Evolutionary conservation across 1,140 invertebrate genomes (phyloP).

Genomic region (Drosophila nasuta): DNA sequence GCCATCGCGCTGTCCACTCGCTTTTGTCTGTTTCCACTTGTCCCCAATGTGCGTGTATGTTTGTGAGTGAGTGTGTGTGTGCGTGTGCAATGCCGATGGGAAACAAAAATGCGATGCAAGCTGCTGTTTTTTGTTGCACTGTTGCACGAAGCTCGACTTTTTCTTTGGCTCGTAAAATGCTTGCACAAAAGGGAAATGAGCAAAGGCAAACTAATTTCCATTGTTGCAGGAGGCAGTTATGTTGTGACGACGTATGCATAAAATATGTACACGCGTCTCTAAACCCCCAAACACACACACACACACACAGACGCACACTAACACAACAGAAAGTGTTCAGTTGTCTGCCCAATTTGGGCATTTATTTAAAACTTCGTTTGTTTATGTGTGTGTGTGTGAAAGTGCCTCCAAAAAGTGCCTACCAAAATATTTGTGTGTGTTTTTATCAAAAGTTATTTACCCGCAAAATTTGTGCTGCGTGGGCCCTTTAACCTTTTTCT

Average conservation of each 20-base stretch:
- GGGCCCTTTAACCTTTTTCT: slow-evolving; percentile 72
- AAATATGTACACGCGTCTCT: slow-evolving; percentile 49
- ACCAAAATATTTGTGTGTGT: slow-evolving; percentile 31
- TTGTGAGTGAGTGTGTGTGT: neutral
- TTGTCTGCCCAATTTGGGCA: slow-evolving; percentile 10
- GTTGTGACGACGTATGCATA: slow-evolving; percentile 68
- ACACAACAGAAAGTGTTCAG: slow-evolving; percentile 29
- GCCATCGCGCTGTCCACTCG: slow-evolving; percentile 26
- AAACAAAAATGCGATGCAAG: slow-evolving; percentile 20
- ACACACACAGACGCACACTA: slow-evolving; percentile 7
- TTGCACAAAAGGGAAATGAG: slow-evolving; percentile 38
- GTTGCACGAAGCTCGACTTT: slow-evolving; percentile 24
- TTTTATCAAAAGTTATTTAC: slow-evolving; percentile 68
- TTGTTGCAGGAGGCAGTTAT: slow-evolving; percentile 51
- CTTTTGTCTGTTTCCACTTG: slow-evolving; percentile 27
- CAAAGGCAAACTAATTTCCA: slow-evolving; percentile 65
- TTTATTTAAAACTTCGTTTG: slow-evolving; percentile 18
- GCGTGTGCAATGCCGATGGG: slow-evolving; percentile 9
- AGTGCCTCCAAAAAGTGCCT: slow-evolving; percentile 29
- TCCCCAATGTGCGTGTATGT: neutral
- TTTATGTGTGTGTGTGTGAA: slow-evolving; percentile 31
- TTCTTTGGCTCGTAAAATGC: slow-evolving; percentile 45
- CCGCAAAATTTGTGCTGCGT: slow-evolving; percentile 73
- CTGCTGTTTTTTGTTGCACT: slow-evolving; percentile 46
- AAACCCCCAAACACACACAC: slow-evolving; percentile 19